These are phyloP conservation scores for Corythucha ciliata DNA, from an alignment of 2,888 invertebrate species.

Conservation along the genomic window DNA sequence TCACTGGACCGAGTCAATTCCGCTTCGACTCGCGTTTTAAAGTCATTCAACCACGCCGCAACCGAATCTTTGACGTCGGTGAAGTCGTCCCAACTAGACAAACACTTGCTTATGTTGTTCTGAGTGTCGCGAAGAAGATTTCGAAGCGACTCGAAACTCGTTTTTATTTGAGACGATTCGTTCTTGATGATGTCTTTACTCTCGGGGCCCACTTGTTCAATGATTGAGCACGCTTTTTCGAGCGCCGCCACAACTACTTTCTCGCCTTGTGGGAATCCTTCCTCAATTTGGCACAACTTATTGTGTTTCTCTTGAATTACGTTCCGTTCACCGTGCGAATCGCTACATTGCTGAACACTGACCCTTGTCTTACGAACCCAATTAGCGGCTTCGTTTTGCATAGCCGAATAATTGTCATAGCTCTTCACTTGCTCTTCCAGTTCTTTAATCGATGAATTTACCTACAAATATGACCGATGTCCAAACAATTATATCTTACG, in stretches of 20 bases:
- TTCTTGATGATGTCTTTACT: constrained; percentile 72
- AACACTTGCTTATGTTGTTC: constrained; percentile 62
- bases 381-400: constrained; percentile 70
- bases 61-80: constrained; percentile 61
- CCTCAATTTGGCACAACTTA: constrained; percentile 59
- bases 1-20: constrained; percentile 27
- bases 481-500: too few relatives aligned
- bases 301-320: constrained; percentile 65
- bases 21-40: constrained; percentile 24
- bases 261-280: constrained; percentile 54
- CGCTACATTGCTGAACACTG: constrained; percentile 75
- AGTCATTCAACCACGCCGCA: constrained; percentile 58
- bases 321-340: constrained; percentile 79
- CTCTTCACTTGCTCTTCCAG: constrained; percentile 74
- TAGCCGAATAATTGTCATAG: constrained; percentile 78
- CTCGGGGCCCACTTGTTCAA: constrained; percentile 68
- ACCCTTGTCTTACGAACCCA: constrained; percentile 72
- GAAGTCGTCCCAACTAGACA: constrained; percentile 73
- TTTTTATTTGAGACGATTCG: constrained; percentile 68
- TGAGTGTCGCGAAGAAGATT: constrained; percentile 67
- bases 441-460: constrained; percentile 31
- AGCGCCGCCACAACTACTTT: constrained; percentile 61
- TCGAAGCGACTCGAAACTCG: constrained; percentile 74
- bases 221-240: constrained; percentile 62
- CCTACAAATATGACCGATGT: too few relatives aligned